Conservation (phyloP, 2,113 vertebrate genomes). For the Python bivittatus region DNA sequence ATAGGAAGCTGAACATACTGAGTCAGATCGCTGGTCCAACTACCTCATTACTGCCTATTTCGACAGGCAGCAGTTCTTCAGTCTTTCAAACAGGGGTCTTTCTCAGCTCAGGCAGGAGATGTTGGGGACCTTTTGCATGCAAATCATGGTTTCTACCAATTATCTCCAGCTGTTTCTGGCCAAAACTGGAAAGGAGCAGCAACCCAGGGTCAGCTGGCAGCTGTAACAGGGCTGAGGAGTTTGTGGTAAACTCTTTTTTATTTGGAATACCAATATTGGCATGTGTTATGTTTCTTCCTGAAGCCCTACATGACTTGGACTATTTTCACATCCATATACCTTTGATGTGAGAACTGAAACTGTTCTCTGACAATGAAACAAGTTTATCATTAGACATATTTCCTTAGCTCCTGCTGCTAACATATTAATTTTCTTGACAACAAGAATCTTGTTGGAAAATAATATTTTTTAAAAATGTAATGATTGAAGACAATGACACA, state of each 20-base stretch:
- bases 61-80: not conserved
- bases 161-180: not conserved
- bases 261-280: not conserved
- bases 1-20: not conserved
- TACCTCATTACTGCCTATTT: not conserved
- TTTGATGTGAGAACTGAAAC: not conserved
- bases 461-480: not conserved
- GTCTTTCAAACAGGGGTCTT: not conserved
- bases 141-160: not conserved
- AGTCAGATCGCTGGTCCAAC: not conserved
- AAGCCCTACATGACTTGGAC: not conserved
- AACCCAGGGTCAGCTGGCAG: not conserved
- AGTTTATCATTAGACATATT: not conserved
- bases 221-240: not conserved
- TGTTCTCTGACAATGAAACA: not conserved
- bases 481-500: not conserved
- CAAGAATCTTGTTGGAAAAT: not conserved
- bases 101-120: not conserved
- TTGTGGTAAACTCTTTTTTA: not conserved
- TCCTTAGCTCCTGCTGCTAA: not conserved
- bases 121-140: not conserved
- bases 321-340: not conserved
- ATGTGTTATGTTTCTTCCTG: not conserved
- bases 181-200: not conserved
- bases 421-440: not conserved